Base-by-base conservation (phyloP, 1,140 invertebrate genomes). In the Brevipalpus yothersi region DNA sequence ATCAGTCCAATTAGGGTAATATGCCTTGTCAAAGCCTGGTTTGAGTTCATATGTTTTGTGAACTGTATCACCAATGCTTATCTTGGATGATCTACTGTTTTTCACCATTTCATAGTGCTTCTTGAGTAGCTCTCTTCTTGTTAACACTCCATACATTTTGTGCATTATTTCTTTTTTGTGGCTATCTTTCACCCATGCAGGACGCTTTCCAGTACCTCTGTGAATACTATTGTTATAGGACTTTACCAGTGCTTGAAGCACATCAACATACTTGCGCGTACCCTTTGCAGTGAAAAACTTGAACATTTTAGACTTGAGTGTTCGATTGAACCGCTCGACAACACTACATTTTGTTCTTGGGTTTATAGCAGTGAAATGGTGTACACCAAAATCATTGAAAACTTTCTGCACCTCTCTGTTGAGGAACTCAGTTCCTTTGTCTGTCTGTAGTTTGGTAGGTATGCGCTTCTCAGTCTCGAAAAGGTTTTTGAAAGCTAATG, bases 291-390 rank as follows among this genome's bases (percentile, higher is more conserved):
- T 72, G 62, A 75, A 75, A 58, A 64, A 72, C 58, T 67, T 69
- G 63, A 66, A 75, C 63, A 75, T 67, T 64, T 68, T 70, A 17
- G 56, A 63, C 68, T 74, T 75, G 49, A 76, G 58, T 15, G 70
- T 75, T 63, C 70, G 62, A 65, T 73, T 73, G 58, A 74, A 71
- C 58, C 73, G 53, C 66, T 75, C 74, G 47, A 70, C 69, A 55
- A 73, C 68, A 21, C 68, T 66, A n/a, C 71, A 72, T 68, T 76
- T 77, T 53, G 19, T 23, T 42, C 63, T 64, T 58, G 64, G 68
- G 66, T 67, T 71, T 31, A 71, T 72, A 4, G 65, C 70, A 7
- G 56, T 57, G 63, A 72, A 74, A 62, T 72, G 63, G 61, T n/a
- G n/a, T n/a, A n/a, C n/a, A n/a, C n/a, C n/a, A n/a, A n/a, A n/a